Evolutionary conservation across 2,888 invertebrate species (phyloP).

Genomic region (Troides helena): DNA sequence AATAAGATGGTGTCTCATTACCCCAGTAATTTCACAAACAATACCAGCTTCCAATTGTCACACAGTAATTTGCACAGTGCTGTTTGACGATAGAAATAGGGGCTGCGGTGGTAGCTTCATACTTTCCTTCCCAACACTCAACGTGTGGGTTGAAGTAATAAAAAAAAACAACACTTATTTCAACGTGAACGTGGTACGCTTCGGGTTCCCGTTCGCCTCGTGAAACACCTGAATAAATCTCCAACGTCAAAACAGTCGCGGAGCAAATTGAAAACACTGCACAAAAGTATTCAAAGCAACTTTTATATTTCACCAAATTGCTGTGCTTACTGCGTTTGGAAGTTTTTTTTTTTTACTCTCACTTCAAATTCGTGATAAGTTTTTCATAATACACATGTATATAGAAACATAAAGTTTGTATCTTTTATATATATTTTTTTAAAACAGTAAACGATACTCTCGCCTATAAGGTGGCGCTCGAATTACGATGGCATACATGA

Average conservation of each 20-base stretch:
- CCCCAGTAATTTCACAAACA: too few relatives aligned
- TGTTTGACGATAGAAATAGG: too few relatives aligned
- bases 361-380: too few relatives aligned
- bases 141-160: background rate
- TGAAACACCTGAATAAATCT: background rate
- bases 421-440: too few relatives aligned
- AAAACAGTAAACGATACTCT: too few relatives aligned
- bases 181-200: background rate
- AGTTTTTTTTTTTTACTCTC: background rate
- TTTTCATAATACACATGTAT: too few relatives aligned
- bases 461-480: too few relatives aligned
- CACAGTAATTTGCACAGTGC: too few relatives aligned
- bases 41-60: too few relatives aligned
- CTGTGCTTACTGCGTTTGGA: background rate
- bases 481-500: too few relatives aligned
- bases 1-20: too few relatives aligned
- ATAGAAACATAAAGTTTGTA: too few relatives aligned
- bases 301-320: background rate
- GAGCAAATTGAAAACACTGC: background rate
- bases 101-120: background rate
- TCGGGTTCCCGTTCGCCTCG: background rate
- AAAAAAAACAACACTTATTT: background rate
- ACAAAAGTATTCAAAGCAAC: background rate
- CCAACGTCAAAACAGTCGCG: constrained; percentile 1
- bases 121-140: background rate